Conservation (phyloP, 2,888 invertebrate species). For the Cancer borealis region DNA sequence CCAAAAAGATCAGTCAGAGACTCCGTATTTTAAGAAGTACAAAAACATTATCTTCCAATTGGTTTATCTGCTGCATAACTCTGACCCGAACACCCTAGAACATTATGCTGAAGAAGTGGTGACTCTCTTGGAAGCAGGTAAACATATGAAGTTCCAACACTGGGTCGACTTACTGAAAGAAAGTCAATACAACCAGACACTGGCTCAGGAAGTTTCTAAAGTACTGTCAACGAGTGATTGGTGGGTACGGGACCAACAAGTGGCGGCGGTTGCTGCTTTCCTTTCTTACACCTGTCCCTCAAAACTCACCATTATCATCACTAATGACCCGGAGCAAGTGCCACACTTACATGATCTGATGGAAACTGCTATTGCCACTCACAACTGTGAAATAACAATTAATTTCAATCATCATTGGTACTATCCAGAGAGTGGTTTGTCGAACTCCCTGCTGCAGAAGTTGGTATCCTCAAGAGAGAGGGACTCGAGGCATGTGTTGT, state of each 20-base stretch:
- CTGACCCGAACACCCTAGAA: not conserved
- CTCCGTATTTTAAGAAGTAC: not conserved
- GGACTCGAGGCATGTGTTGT: not conserved
- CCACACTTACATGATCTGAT: constrained; percentile 15
- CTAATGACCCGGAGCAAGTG: constrained; percentile 21
- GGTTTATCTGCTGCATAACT: constrained; percentile 4
- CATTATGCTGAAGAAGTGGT: not conserved
- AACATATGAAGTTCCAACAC: constrained; percentile 30
- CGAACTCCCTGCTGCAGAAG: constrained; percentile 7
- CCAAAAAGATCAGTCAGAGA: not conserved
- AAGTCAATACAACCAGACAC: not conserved
- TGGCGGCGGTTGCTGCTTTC: constrained; percentile 38
- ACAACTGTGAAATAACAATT: not conserved
- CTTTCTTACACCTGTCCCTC: not conserved
- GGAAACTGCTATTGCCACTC: not conserved
- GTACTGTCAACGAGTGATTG: not conserved
- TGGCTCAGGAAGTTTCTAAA: constrained; percentile 48
- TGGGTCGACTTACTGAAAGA: constrained; percentile 53
- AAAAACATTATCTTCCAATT: constrained; percentile 33
- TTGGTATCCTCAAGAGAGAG: not conserved
- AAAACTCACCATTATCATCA: constrained; percentile 6
- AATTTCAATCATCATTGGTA: constrained; percentile 51
- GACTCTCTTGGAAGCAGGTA: not conserved
- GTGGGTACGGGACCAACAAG: constrained; percentile 28
- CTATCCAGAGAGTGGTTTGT: not conserved